Percentiles rank a stretch among this genome's conserved stretches.
Evolutionary conservation across 1,140 invertebrate genomes (phyloP).

Genomic region (Apis laboriosa): DNA sequence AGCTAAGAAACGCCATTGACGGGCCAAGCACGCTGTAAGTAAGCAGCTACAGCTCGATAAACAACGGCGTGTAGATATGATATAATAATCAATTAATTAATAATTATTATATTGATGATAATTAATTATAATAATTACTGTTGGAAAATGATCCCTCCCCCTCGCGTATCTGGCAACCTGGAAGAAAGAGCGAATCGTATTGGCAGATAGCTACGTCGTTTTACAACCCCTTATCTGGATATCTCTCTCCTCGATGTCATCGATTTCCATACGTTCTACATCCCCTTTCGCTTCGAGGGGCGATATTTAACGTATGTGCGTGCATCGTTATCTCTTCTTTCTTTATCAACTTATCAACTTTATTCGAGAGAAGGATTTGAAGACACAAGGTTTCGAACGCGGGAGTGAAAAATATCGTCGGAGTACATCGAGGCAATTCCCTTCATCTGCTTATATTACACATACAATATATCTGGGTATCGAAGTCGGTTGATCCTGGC

Average conservation of each 20-base stretch:
- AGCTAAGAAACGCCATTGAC: constrained; percentile 79
- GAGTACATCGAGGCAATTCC: constrained; percentile 57
- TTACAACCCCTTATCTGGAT: constrained; percentile 80
- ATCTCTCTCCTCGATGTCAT: constrained; percentile 66
- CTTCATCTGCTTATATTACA: constrained; percentile 67
- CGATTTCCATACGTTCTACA: constrained; percentile 67
- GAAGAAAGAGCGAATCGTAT: constrained; percentile 72
- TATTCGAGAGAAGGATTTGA: neutral
- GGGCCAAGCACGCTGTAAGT: constrained; percentile 38
- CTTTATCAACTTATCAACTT: too few species aligned
- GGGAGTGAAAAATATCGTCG: constrained; percentile 40
- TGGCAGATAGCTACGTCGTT: constrained; percentile 78
- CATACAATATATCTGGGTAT: constrained; percentile 76
- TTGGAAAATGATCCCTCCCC: too few species aligned
- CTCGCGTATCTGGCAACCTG: constrained; percentile 70
- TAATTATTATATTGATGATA: too few species aligned
- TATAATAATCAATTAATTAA: too few species aligned
- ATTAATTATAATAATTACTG: too few species aligned
- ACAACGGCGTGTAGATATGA: constrained; percentile 50
- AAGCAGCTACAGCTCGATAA: constrained; percentile 69
- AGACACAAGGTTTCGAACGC: constrained; percentile 8
- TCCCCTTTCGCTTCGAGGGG: neutral
- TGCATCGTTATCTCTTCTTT: too few species aligned
- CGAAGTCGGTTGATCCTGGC: constrained; percentile 74
- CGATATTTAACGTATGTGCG: too few species aligned